Conservation (phyloP, 2,113 vertebrate genomes). For the Rhinichthys klamathensis region DNA sequence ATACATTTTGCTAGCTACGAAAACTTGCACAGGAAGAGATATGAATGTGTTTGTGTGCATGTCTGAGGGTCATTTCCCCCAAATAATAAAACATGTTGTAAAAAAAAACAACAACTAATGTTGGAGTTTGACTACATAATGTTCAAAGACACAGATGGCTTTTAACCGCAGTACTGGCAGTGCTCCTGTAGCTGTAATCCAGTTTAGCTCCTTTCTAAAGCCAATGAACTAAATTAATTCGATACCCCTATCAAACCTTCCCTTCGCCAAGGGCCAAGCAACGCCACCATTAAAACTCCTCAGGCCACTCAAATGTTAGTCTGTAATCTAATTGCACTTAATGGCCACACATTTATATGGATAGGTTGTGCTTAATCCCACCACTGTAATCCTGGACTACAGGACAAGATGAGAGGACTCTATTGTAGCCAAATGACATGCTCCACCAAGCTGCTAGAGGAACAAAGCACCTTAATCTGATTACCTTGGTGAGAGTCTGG, state of each 20-base stretch:
- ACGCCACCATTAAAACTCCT: not conserved
- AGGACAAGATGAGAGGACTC: slow-evolving; percentile 10
- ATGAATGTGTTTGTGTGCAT: not conserved
- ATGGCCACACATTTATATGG: not conserved
- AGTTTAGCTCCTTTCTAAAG: slow-evolving; percentile 13
- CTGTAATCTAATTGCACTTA: slow-evolving; percentile 35
- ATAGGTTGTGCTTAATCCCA: not conserved
- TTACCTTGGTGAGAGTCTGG: not conserved
- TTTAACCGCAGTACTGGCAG: not conserved
- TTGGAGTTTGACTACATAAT: not conserved
- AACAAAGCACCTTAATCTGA: not conserved
- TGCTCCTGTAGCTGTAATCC: not conserved
- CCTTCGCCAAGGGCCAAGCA: not conserved
- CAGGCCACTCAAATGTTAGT: slow-evolving; percentile 9
- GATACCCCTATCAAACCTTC: slow-evolving; percentile 13
- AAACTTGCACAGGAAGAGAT: not conserved
- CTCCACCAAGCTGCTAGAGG: not conserved
- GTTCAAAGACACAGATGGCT: not conserved
- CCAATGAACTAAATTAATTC: not conserved
- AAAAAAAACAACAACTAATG: too few relatives aligned
- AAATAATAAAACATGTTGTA: slow-evolving; percentile 5
- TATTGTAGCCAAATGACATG: not conserved
- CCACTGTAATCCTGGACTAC: slow-evolving; percentile 4
- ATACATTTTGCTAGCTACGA: not conserved
- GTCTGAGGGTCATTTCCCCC: not conserved